Evolutionary conservation across 1,140 invertebrate genomes (phyloP), one percentile per base, ranked within the genome.

Genomic region (Chymomyza costata): DNA sequence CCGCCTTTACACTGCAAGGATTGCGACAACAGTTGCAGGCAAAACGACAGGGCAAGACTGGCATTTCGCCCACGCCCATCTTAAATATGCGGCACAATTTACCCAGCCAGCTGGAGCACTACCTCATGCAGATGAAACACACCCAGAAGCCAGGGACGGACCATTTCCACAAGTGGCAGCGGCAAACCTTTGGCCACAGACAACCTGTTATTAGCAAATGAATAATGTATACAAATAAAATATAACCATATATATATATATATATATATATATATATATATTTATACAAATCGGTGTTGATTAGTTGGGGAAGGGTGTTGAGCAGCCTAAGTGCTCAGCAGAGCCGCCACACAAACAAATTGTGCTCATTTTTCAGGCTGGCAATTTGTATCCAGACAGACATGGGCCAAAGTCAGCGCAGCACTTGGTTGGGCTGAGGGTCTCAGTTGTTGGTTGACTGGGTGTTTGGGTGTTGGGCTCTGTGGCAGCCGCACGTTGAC

Each of bases 301-400:
- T 62, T 39, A 16, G 45, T 48, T 41, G 6, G 25, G 21, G 25
- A 52, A 39, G 40, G 43, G 7, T 34, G 31, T 34, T 34, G 7
- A 11, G 31, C 52, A 49, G 18, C 32, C 40, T 35, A 60, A 49
- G 62, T 61, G 47, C 40, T 32, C 28, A 48, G 58, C 48, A 35
- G 49, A 44, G 44, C 47, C 63, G 59, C 44, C 55, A 52, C 39
- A 43, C 49, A 71, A 73, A 73, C 67, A 73, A 71, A 73, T 73
- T 66, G 67, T 55, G 58, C 68, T 73, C 68, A 71, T 71, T 73
- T 73, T 73, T 73, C 68, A 73, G 67, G 50, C 65, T 63, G 48
- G 30, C 50, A 31, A 64, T 65, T 32, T 41, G 41, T 47, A 28
- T 13, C 17, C 32, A 18, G 34, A 43, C 39, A 7, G 15, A 25